These are phyloP conservation scores for Podarcis siculus DNA, from an alignment of 2,797 vertebrate species.

Conservation along the genomic window DNA sequence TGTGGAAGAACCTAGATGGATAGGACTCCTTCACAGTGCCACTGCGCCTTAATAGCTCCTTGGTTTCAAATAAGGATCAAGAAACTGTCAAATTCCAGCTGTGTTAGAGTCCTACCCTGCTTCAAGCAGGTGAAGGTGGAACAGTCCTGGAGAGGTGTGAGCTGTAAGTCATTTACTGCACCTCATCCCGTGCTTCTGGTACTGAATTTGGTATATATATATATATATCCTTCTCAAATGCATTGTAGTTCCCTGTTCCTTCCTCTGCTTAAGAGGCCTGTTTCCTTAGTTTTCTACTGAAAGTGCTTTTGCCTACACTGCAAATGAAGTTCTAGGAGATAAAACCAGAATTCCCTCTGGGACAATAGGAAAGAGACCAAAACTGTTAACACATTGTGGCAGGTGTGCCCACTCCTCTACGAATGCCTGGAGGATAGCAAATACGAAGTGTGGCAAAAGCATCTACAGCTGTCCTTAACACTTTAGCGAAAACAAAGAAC, in stretches of 20 bases:
- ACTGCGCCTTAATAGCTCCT: background rate
- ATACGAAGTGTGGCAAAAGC: background rate
- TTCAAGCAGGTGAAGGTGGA: background rate
- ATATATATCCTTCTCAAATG: background rate
- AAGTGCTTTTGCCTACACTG: background rate
- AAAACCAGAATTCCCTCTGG: background rate
- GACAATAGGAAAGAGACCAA: background rate
- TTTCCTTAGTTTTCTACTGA: background rate
- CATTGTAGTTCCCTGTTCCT: background rate
- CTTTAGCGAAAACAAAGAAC: too few species aligned
- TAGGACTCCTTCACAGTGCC: background rate
- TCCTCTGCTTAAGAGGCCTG: background rate
- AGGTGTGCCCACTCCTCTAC: background rate
- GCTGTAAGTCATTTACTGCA: background rate
- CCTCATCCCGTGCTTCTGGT: background rate
- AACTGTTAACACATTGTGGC: conserved; percentile 18
- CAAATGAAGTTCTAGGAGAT: background rate
- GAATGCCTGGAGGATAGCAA: background rate
- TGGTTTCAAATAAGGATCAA: background rate
- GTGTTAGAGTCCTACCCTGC: background rate
- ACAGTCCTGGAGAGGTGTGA: background rate
- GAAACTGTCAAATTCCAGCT: background rate
- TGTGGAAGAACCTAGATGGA: background rate
- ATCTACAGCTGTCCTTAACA: background rate
- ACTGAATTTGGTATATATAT: too few species aligned